Evolutionary conservation across 2,888 invertebrate species (phyloP).

Genomic region (Parascotia fuliginaria): DNA sequence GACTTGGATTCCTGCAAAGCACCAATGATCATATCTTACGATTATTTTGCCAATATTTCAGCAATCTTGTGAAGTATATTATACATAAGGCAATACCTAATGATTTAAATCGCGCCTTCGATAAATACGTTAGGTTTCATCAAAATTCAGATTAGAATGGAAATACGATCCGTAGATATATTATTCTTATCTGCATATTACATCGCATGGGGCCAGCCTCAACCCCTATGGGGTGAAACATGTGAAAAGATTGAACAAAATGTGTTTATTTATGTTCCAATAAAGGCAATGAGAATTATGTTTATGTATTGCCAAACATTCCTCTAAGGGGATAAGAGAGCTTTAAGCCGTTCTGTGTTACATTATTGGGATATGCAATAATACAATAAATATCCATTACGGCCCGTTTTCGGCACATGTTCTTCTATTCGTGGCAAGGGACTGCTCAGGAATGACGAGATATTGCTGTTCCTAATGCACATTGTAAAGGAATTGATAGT

Average conservation of each 20-base stretch:
- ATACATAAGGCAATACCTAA: no score
- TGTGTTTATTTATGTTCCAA: constrained; percentile 39
- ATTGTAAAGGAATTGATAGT: not conserved
- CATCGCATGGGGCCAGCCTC: constrained; percentile 13
- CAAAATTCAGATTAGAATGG: constrained; percentile 16
- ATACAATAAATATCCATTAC: constrained; percentile 11
- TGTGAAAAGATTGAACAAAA: constrained; percentile 25
- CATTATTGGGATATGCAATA: constrained; percentile 9
- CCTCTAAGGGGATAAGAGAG: constrained; percentile 10
- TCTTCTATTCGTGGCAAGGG: constrained; percentile 1
- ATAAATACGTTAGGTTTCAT: not conserved
- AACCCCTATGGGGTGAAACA: constrained; percentile 20
- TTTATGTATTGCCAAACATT: constrained; percentile 24
- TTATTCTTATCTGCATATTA: constrained; percentile 36
- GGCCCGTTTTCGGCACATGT: not conserved
- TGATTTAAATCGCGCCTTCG: not conserved
- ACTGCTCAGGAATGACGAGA: constrained; percentile 1
- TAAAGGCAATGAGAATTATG: constrained; percentile 35
- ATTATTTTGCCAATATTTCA: no score
- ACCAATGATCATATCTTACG: no score
- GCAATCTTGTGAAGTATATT: no score
- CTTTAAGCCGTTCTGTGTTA: constrained; percentile 19
- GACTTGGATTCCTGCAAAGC: no score
- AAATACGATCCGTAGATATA: constrained; percentile 25
- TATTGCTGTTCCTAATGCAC: not conserved